phyloP scores from a whole-genome alignment of 2,797 vertebrate genomes.

The Thaleichthys pacificus region DNA sequence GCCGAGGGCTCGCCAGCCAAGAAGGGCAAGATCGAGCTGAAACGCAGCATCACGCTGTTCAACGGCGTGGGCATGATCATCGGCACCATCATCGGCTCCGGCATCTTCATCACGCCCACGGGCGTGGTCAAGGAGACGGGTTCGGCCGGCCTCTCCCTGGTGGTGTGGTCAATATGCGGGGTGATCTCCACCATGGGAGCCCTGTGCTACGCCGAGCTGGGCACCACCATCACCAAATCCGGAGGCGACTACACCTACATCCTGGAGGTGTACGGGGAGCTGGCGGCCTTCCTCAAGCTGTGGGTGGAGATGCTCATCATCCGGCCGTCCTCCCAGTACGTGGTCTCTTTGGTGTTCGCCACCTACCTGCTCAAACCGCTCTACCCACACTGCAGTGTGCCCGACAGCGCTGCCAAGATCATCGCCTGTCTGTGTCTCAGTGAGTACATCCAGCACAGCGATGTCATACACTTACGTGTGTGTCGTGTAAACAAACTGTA shows the following conservation, averaged over 20 bases:
- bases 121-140: constrained; percentile 92
- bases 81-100: constrained; percentile 97
- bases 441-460: constrained; percentile 73
- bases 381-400: constrained; percentile 88
- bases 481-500: not conserved
- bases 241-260: constrained; percentile 98
- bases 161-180: constrained; percentile 90
- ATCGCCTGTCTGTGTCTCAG: constrained; percentile 92
- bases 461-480: not conserved
- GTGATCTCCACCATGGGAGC: constrained; percentile 95
- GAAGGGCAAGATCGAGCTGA: constrained; percentile 66
- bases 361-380: constrained; percentile 96
- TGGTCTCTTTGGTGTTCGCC: constrained; percentile 96
- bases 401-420: constrained; percentile 86
- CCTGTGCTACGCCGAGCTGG: constrained; percentile 94
- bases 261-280: constrained; percentile 93
- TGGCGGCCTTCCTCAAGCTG: constrained; percentile 95
- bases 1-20: constrained; percentile 28
- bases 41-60: constrained; percentile 86
- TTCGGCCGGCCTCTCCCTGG: constrained; percentile 89
- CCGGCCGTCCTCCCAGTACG: constrained; percentile 96
- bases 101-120: constrained; percentile 94
- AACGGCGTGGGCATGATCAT: constrained; percentile 97
- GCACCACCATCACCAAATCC: constrained; percentile 94
- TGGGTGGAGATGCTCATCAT: constrained; percentile 99